Evolutionary conservation across 2,113 vertebrate genomes (phyloP).

Genomic region (Ammodytes marinus): DNA sequence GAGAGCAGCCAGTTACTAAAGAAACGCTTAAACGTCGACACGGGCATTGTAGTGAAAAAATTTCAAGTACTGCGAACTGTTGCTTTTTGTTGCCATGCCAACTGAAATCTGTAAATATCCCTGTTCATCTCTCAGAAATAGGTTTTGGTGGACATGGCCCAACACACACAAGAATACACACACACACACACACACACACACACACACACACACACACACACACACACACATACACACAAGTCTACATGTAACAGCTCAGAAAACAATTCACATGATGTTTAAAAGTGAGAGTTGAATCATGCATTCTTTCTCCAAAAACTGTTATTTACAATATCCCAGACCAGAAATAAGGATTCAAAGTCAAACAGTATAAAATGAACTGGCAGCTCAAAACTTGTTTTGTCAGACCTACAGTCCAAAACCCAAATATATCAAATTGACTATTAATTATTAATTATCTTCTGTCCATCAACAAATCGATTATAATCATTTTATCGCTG

Average conservation of each 20-base stretch:
- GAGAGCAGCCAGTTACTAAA: constrained; percentile 42
- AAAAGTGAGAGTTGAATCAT: constrained; percentile 13
- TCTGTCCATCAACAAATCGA: background rate
- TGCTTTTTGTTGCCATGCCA: constrained; percentile 84
- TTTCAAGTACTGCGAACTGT: constrained; percentile 73
- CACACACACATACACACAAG: background rate
- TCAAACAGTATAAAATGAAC: background rate
- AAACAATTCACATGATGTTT: background rate
- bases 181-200: background rate
- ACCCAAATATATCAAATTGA: background rate
- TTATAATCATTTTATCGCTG: background rate
- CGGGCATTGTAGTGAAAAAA: constrained; percentile 58
- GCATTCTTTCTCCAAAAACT: background rate
- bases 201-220: background rate
- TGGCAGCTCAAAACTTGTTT: background rate
- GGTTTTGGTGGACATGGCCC: constrained; percentile 50
- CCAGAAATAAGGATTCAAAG: background rate
- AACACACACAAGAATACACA: background rate
- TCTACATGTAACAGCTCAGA: background rate
- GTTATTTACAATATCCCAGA: background rate
- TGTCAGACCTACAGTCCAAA: too few relatives aligned
- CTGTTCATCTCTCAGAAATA: constrained; percentile 46
- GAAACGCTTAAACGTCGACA: constrained; percentile 52
- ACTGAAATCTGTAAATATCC: constrained; percentile 82
- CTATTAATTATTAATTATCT: background rate